These are phyloP conservation scores for Ataeniobius toweri DNA, from an alignment of 2,797 vertebrate species.

Conservation along the genomic window DNA sequence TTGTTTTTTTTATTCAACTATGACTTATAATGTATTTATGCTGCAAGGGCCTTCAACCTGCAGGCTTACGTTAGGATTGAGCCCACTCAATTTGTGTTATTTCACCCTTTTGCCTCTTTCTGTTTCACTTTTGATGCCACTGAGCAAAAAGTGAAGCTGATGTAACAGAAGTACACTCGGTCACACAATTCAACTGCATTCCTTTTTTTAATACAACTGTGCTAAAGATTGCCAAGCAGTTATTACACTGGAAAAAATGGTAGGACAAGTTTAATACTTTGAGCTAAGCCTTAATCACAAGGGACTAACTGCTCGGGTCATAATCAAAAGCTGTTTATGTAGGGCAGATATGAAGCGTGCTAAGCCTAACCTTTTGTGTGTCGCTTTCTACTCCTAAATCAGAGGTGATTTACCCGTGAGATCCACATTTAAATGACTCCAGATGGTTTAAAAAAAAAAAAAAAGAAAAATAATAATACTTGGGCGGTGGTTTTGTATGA, in stretches of 20 bases:
- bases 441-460: conserved; percentile 50
- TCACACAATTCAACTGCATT: conserved; percentile 46
- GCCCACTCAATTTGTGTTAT: conserved; percentile 51
- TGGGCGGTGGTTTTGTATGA: conserved; percentile 69
- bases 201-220: conserved; percentile 54
- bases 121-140: conserved; percentile 56
- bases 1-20: conserved; percentile 66
- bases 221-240: conserved; percentile 60
- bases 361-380: conserved; percentile 80
- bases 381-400: conserved; percentile 68
- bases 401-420: conserved; percentile 75
- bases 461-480: conserved; percentile 57
- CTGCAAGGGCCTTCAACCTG: conserved; percentile 67
- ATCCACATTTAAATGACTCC: conserved; percentile 73
- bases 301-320: conserved; percentile 72
- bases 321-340: conserved; percentile 82
- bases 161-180: conserved; percentile 63
- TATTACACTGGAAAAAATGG: conserved; percentile 68
- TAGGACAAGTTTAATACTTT: conserved; percentile 76
- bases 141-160: conserved; percentile 52
- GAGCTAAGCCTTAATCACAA: conserved; percentile 80
- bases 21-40: conserved; percentile 73
- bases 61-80: conserved; percentile 61
- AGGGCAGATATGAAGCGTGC: conserved; percentile 75
- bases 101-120: conserved; percentile 45